Percentiles rank a stretch among this genome's conserved stretches.
phyloP scores from a whole-genome alignment of 2,113 vertebrate genomes.

The Genyomyrus donnyi region DNA sequence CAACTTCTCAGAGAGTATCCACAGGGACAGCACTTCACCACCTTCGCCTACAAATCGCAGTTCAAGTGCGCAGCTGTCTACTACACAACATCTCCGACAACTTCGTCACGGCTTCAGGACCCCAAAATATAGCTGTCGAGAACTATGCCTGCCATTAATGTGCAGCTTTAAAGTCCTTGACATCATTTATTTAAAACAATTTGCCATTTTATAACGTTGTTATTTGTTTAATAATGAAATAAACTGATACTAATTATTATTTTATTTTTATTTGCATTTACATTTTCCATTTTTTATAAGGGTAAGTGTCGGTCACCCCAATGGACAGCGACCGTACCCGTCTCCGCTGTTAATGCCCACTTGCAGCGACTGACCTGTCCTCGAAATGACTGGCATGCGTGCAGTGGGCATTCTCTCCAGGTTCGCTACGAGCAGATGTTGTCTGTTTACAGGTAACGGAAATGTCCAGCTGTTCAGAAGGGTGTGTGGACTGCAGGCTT shows the following conservation, averaged over 20 bases:
- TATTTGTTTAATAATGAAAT: not conserved
- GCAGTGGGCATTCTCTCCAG: slow-evolving; percentile 23
- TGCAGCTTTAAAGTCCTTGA: not conserved
- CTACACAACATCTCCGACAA: slow-evolving; percentile 31
- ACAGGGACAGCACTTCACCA: not conserved
- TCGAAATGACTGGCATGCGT: slow-evolving; percentile 31
- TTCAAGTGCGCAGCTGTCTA: slow-evolving; percentile 23
- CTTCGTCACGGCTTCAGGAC: slow-evolving; percentile 27
- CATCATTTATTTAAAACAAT: not conserved
- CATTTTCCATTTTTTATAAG: not conserved
- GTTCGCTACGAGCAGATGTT: slow-evolving; percentile 22
- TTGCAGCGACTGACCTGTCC: not conserved
- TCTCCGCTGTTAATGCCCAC: not conserved
- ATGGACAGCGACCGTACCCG: not conserved
- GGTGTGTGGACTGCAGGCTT: not conserved
- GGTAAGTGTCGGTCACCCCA: not conserved
- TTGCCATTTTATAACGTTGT: not conserved
- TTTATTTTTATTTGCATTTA: not conserved
- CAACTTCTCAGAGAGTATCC: not conserved
- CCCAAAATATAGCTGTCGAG: slow-evolving; percentile 22
- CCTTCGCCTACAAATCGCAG: not conserved
- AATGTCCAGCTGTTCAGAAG: not conserved
- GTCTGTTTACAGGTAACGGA: slow-evolving; percentile 27
- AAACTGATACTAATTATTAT: not conserved
- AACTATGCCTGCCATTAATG: slow-evolving; percentile 32